phyloP scores from a whole-genome alignment of 2,113 vertebrate species.

The Columbina picui region DNA sequence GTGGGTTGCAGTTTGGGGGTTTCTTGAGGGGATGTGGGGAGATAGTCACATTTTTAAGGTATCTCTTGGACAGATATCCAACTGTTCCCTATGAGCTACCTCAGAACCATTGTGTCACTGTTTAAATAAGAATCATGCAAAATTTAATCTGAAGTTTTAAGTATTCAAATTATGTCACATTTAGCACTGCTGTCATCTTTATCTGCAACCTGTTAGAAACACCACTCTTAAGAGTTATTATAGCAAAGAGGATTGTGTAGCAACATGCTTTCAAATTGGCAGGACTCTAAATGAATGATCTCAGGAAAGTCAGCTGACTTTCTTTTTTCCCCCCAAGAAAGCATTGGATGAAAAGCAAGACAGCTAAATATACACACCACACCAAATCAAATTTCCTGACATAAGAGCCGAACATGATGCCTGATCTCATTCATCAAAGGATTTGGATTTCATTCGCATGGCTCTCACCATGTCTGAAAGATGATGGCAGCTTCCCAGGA shows the following conservation, averaged over 20 bases:
- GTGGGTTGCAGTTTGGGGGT: accelerated
- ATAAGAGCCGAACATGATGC: not conserved
- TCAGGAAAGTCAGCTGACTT: not conserved
- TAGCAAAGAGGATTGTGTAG: not conserved
- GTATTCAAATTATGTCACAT: not conserved
- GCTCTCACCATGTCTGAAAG: not conserved
- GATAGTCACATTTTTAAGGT: not conserved
- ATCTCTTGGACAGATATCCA: not conserved
- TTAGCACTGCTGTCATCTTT: not conserved
- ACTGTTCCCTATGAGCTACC: not conserved
- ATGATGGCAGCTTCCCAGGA: not conserved
- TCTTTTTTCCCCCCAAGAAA: not conserved
- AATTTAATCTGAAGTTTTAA: not conserved
- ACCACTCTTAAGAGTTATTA: not conserved
- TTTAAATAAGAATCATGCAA: not conserved
- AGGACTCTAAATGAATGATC: not conserved
- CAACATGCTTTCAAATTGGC: not conserved
- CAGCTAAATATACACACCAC: not conserved
- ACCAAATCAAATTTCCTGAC: not conserved
- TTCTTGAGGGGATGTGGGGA: not conserved
- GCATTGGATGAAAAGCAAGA: not conserved
- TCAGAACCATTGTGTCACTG: not conserved
- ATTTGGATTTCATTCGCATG: not conserved
- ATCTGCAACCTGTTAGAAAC: not conserved
- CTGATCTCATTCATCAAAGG: not conserved